phyloP scores from a whole-genome alignment of 2,888 invertebrate genomes.

The Athalia rosae region DNA sequence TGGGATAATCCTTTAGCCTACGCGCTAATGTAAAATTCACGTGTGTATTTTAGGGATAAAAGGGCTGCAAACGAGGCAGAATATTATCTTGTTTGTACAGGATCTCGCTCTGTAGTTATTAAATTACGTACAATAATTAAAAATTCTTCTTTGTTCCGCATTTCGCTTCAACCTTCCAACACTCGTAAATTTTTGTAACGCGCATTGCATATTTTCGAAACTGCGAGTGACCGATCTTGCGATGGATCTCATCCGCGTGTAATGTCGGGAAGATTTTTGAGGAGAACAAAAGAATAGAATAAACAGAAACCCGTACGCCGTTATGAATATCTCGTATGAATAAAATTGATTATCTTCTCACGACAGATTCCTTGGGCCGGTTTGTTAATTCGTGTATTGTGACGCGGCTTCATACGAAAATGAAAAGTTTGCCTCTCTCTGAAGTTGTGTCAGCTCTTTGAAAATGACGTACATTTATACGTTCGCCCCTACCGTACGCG shows the following conservation, averaged over 20 bases:
- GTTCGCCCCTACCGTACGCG: no score
- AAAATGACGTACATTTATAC: background rate
- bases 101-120: slow-evolving; percentile 31
- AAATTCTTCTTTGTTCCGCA: background rate
- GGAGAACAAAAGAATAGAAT: no score
- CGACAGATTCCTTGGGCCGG: no score
- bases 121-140: slow-evolving; percentile 21
- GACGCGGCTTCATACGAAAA: background rate
- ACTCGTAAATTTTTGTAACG: no score
- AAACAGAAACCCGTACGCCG: no score
- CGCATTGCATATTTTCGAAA: no score
- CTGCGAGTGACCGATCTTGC: no score
- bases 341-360: no score
- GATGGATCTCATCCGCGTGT: no score
- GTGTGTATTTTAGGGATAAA: slow-evolving; percentile 58
- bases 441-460: background rate
- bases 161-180: background rate
- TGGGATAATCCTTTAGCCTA: slow-evolving; percentile 59
- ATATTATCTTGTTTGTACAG: slow-evolving; percentile 64
- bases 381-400: no score
- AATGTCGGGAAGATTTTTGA: no score
- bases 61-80: slow-evolving; percentile 54
- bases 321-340: no score
- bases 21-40: slow-evolving; percentile 48
- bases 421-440: background rate